Evolutionary conservation across 2,797 vertebrate genomes (phyloP), one percentile per base, ranked within the genome.

Genomic region (Semaprochilodus insignis): DNA sequence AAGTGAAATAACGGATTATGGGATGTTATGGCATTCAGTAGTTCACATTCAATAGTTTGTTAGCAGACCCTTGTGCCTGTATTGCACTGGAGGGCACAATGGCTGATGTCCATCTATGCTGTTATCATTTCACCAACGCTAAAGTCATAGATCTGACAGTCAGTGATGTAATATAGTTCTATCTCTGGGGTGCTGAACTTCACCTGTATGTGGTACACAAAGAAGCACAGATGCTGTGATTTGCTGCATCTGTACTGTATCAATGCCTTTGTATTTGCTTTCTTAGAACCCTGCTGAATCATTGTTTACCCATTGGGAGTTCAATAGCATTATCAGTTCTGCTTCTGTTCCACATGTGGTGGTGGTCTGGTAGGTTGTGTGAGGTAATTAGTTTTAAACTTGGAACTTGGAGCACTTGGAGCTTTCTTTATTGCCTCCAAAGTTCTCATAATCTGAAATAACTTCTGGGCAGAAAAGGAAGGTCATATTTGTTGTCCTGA

Each of bases 221-320:
- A 54, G 71, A 25, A 27, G 19, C 69, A 40, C 57, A 3, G 71
- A 66, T 66, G 27, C 60, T 66, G n/a, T 31, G 72, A 67, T 44
- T 57, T 21, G 44, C 19, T 54, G 27, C 27, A 1, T 74, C 70
- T 36, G 70, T 25, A 48, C 57, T 36, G 69, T 54, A 65, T 65
- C 60, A 57, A 5, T 27, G 80, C 23, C 62, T 74, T 74, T 55
- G 21, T 65, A 65, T 74, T 54, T 23, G 34, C 60, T 57, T 74
- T 81, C 73, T 69, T 63, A 31, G 63, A 36, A 51, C 23, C 19
- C 80, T 57, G 72, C 65, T 70, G 54, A 60, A 62, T 70, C 74
- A 82, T 21, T 70, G 80, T 77, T 81, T 76, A 69, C 63, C 40
- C 17, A 59, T 52, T 44, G 72, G 36, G 80, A 67, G 34, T 67